Evolutionary conservation across 2,797 vertebrate species (phyloP).

Genomic region (Cichlasoma orientale): DNA sequence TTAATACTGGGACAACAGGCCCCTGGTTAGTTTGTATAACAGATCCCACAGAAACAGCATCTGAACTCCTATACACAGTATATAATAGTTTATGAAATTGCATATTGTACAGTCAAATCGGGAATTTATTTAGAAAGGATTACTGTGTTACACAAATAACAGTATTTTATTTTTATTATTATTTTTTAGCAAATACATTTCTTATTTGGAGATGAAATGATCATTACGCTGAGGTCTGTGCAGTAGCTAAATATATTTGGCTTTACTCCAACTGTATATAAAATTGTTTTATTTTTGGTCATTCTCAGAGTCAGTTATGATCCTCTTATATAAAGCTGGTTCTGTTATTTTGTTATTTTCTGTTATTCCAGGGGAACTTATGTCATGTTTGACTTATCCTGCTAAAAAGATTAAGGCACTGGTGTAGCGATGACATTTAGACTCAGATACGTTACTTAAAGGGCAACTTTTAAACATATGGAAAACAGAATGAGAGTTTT

Average conservation of each 20-base stretch:
- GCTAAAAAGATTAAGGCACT: conserved; percentile 4
- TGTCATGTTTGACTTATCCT: conserved; percentile 15
- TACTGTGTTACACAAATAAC: not conserved
- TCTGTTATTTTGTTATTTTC: conserved; percentile 2
- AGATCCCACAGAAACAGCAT: not conserved
- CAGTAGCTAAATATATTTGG: not conserved
- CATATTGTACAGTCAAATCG: not conserved
- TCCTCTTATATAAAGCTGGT: conserved; percentile 2
- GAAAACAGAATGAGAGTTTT: not conserved
- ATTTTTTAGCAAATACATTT: not conserved
- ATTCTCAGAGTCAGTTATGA: not conserved
- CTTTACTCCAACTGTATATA: not conserved
- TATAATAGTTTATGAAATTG: too few relatives aligned
- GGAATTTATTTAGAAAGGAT: not conserved
- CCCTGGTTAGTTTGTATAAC: not conserved
- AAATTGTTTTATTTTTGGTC: conserved; percentile 7
- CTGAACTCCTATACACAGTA: too few relatives aligned
- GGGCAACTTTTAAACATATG: not conserved
- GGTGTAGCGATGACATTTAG: not conserved
- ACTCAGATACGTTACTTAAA: not conserved
- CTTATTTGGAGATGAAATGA: not conserved
- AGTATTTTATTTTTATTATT: too few relatives aligned
- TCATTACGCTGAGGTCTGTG: not conserved
- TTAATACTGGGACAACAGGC: too few relatives aligned
- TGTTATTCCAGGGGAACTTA: not conserved